Evolutionary conservation across 2,113 vertebrate species (phyloP).

Genomic region (Paradoxurus hermaphroditus): DNA sequence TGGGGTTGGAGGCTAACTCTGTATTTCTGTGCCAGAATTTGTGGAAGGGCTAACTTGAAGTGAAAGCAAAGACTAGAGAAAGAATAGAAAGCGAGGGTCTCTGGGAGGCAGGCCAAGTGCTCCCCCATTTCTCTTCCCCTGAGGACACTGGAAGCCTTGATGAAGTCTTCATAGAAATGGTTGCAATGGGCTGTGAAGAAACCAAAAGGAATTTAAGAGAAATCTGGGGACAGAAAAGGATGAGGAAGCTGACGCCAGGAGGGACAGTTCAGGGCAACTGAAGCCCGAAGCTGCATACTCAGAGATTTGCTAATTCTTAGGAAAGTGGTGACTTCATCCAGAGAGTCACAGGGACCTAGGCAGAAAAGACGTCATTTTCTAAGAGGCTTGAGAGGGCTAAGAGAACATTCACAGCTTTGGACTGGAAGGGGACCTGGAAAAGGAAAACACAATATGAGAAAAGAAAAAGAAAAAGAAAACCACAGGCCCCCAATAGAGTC

Average conservation of each 20-base stretch:
- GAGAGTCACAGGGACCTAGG: not conserved
- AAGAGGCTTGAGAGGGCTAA: not conserved
- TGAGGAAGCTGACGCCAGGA: not conserved
- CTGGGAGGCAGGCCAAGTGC: not conserved
- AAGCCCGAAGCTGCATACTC: not conserved
- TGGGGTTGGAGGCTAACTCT: not conserved
- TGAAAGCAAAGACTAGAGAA: not conserved
- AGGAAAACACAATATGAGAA: not conserved
- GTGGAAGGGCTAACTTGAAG: not conserved
- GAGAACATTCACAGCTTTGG: not conserved
- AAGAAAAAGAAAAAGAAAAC: not conserved
- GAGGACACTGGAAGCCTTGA: not conserved
- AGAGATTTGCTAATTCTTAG: not conserved
- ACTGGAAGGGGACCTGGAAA: not conserved
- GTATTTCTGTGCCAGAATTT: not conserved
- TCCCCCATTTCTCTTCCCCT: not conserved
- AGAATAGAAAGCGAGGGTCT: not conserved
- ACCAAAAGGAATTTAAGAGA: not conserved
- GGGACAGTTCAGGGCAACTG: not conserved
- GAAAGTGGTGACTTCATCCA: not conserved
- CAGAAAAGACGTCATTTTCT: not conserved
- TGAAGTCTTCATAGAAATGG: not conserved
- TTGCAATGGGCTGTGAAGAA: not conserved
- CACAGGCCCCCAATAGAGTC: not conserved
- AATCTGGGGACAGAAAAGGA: not conserved